Conservation (phyloP, 1,140 invertebrate species). For the Bombus waltoni region DNA sequence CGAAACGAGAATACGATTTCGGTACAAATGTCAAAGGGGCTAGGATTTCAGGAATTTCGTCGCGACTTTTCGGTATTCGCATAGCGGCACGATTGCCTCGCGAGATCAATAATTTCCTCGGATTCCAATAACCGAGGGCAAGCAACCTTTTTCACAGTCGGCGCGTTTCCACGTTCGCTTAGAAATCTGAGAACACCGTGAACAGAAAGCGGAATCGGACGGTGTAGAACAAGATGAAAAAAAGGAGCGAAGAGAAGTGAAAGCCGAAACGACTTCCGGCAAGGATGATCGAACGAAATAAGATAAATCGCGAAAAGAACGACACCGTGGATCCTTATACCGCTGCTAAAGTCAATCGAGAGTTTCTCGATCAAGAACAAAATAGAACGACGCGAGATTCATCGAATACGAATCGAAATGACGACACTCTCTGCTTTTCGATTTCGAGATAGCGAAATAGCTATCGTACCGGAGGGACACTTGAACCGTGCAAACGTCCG, state of each 20-base stretch:
- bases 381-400: background rate
- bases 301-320: conserved; percentile 15
- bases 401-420: background rate
- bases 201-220: too few species aligned
- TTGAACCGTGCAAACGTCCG: background rate
- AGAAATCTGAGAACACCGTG: background rate
- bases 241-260: background rate
- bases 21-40: conserved; percentile 2
- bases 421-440: background rate
- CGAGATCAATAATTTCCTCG: conserved; percentile 35
- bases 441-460: background rate
- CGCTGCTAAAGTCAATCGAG: too few species aligned
- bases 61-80: background rate
- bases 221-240: background rate
- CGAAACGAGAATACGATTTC: background rate
- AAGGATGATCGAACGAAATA: background rate
- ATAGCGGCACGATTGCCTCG: background rate
- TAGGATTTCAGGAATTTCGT: conserved; percentile 12
- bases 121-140: conserved; percentile 4
- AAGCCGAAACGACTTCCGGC: background rate
- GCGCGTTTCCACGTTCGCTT: too few species aligned
- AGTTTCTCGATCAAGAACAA: background rate
- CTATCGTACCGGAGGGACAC: background rate
- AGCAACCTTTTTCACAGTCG: background rate
- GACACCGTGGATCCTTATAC: background rate